Conservation (phyloP, 2,888 invertebrate genomes). For the Thecophora atra region DNA sequence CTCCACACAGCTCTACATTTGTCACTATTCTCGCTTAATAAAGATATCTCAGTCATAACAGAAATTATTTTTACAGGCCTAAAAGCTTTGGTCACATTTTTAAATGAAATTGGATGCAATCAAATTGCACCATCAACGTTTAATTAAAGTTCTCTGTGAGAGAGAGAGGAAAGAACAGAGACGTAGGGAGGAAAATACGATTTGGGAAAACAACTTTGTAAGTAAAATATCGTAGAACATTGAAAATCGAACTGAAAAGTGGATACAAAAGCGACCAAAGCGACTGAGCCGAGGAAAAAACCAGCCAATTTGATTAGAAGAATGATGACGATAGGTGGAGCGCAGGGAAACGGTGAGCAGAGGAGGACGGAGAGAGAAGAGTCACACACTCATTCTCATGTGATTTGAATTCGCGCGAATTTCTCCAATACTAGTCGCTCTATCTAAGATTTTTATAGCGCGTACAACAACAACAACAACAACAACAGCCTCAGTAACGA, state of each 20-base stretch:
- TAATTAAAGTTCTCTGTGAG: conserved; percentile 8
- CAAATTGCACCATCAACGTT: background rate
- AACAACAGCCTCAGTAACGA: background rate
- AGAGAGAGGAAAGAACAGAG: background rate
- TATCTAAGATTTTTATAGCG: conserved; percentile 36
- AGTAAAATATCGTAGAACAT: conserved; percentile 10
- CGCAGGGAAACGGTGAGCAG: background rate
- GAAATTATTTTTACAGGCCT: no score
- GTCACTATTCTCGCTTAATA: no score
- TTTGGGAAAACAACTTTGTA: background rate
- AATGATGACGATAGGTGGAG: background rate
- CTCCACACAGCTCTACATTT: no score
- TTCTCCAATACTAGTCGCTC: conserved; percentile 24
- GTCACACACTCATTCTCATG: conserved; percentile 25
- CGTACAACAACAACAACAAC: conserved; percentile 11
- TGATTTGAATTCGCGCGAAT: conserved; percentile 32
- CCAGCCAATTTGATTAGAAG: conserved; percentile 7
- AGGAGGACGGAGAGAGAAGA: background rate
- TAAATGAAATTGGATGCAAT: background rate
- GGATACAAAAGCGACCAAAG: background rate
- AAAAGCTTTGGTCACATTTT: no score
- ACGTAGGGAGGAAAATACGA: no score
- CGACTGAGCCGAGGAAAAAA: background rate
- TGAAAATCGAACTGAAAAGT: conserved; percentile 16
- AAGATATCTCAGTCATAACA: no score